Conservation (phyloP, 1,140 invertebrate genomes). For the Meloidogyne floridensis region DNA sequence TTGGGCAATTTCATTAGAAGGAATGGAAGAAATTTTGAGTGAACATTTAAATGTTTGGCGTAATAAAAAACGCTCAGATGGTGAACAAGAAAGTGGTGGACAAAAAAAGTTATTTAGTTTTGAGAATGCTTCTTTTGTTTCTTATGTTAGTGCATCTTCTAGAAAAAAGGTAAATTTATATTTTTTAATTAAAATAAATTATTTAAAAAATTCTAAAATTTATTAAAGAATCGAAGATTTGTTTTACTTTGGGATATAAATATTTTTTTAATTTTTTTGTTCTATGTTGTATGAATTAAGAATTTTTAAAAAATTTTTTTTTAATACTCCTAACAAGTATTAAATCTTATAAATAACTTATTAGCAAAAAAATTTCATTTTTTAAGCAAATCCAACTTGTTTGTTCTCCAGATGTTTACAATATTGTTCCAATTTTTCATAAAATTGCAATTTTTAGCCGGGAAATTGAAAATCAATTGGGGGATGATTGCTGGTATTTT, state of each 20-base stretch:
- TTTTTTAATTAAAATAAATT: no score
- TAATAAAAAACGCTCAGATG: constrained; percentile 9
- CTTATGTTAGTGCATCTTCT: constrained; percentile 38
- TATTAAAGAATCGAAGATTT: no score
- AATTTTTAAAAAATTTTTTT: background rate
- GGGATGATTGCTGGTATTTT: constrained; percentile 25
- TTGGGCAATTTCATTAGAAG: constrained; percentile 50
- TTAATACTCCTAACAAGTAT: background rate
- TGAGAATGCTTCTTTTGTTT: constrained; percentile 54
- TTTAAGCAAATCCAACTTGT: constrained; percentile 55
- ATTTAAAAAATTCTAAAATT: no score
- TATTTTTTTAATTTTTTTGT: no score
- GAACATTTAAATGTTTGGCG: constrained; percentile 61
- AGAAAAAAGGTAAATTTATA: constrained; percentile 37
- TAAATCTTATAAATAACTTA: no score
- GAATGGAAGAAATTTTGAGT: constrained; percentile 45
- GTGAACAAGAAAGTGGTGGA: constrained; percentile 20
- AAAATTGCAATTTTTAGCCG: constrained; percentile 48
- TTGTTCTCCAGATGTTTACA: constrained; percentile 56
- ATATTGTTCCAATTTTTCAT: constrained; percentile 58
- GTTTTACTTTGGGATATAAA: no score
- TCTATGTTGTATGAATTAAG: no score
- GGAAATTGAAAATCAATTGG: constrained; percentile 51
- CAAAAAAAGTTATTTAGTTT: constrained; percentile 51
- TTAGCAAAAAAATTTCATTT: background rate